Evolutionary conservation across 2,113 vertebrate genomes (phyloP).

Genomic region (Haemorhous mexicanus): DNA sequence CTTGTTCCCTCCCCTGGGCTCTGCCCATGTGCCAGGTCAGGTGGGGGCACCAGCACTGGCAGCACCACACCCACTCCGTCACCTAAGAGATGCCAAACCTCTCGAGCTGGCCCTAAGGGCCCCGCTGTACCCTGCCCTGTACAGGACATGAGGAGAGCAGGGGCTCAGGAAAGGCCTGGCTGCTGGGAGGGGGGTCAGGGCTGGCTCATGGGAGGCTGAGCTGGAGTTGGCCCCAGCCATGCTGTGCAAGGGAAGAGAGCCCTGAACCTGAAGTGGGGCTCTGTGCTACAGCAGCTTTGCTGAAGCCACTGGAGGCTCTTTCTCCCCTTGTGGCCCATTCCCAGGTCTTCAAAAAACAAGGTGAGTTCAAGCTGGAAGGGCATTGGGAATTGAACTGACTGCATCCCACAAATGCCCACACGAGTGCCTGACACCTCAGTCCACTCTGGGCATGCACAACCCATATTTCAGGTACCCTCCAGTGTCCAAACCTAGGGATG

Average conservation of each 20-base stretch:
- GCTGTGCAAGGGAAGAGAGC: neutral
- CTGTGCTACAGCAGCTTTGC: neutral
- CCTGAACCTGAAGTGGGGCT: too few relatives aligned
- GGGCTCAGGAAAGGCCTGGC: neutral
- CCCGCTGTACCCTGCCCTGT: accelerated
- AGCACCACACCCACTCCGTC: neutral
- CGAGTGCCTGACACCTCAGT: neutral
- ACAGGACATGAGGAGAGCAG: accelerated
- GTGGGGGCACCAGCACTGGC: neutral
- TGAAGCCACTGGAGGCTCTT: neutral
- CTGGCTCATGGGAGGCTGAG: accelerated
- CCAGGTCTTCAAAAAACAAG: neutral
- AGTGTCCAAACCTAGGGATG: neutral
- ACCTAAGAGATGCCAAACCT: neutral
- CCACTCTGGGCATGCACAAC: accelerated
- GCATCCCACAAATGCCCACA: neutral
- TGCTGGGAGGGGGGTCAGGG: neutral
- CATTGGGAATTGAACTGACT: neutral
- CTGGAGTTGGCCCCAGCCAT: accelerated
- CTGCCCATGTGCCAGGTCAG: neutral
- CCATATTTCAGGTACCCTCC: neutral
- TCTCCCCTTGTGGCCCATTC: neutral
- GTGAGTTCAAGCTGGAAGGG: neutral
- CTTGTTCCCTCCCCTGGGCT: neutral
- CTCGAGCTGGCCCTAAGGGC: accelerated